Percentiles rank a stretch among this genome's conserved stretches.
These are phyloP conservation scores for Cerceris rybyensis DNA, from an alignment of 2,888 invertebrate species.

Conservation along the genomic window DNA sequence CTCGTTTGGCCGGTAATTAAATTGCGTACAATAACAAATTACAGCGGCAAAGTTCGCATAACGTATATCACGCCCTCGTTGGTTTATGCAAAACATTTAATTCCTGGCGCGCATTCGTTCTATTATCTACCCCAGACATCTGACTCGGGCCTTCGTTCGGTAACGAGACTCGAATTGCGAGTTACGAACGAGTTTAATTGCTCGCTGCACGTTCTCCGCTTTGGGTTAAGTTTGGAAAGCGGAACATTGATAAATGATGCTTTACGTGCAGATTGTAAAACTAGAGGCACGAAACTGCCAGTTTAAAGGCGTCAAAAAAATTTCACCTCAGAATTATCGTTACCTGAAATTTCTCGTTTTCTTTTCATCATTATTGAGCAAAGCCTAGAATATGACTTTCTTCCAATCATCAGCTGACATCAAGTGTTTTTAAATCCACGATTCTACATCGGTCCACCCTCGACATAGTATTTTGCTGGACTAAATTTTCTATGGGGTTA, in stretches of 20 bases:
- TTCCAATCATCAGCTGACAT: too few relatives aligned
- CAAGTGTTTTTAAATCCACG: too few relatives aligned
- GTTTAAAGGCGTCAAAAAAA: background rate
- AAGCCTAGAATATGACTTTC: too few relatives aligned
- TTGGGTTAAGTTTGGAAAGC: slow-evolving; percentile 23
- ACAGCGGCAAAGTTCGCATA: background rate
- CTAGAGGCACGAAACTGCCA: background rate
- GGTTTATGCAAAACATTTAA: slow-evolving; percentile 62
- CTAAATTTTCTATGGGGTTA: too few relatives aligned
- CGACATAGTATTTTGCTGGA: too few relatives aligned
- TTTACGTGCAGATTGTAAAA: slow-evolving; percentile 3
- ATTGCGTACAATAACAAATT: background rate
- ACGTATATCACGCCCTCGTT: slow-evolving; percentile 42
- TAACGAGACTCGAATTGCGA: slow-evolving; percentile 65
- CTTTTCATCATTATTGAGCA: too few relatives aligned
- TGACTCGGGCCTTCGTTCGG: slow-evolving; percentile 42
- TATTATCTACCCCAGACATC: slow-evolving; percentile 73
- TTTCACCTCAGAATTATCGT: background rate
- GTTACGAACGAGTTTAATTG: slow-evolving; percentile 53
- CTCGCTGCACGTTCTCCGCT: slow-evolving; percentile 34
- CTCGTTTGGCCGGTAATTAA: background rate
- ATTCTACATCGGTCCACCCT: too few relatives aligned
- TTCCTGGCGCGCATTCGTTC: slow-evolving; percentile 57
- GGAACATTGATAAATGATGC: slow-evolving; percentile 12
- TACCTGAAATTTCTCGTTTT: background rate